Evolutionary conservation across 1,140 invertebrate genomes (phyloP), one percentile per base, ranked within the genome.

Genomic region (Macrotrachela quadricornifera): DNA sequence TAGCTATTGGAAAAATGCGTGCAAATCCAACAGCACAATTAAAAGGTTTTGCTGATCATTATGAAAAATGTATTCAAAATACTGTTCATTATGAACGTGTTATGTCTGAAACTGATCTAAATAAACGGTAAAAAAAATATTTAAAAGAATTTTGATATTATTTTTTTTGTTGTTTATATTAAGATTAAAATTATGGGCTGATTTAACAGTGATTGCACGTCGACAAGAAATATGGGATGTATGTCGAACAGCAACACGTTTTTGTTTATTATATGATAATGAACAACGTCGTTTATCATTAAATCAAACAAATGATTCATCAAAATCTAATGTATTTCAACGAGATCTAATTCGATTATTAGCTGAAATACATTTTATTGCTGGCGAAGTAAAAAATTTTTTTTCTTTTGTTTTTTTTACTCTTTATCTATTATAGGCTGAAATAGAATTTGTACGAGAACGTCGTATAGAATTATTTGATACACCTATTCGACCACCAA

Each of bases 201-300:
- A 71, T 58, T 56, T 71, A 8, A 62, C 64, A 1, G 67, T 67
- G 56, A 63, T 62, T 17, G 67, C 68, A 10, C 51, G 68, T 10
- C 69, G 67, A 57, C 66, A 68, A 51, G 62, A 68, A 61, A 63
- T 69, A 0, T 70, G 69, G 69, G 68, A 70, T 56, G 64, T 71
- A 3, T 70, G 68, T 57, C 59, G 67, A 37, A 64, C 67, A 0
- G 67, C 68, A 10, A 55, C 62, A 12, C 56, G 62, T 48, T 71
- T 69, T 57, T 67, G 64, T 59, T 59, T 71, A 1, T 57, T 69
- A 0, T 71, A 71, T 57, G 68, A 71, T 58, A 63, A 67, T 58
- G 60, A 57, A 10, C 56, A 63, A 43, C 4, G 17, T 48, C 11
- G 12, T n/a, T 15, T n/a, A 44, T 30, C 46, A 43, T 38, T 30